Evolutionary conservation across 2,113 vertebrate species (phyloP).

Genomic region (Argyrosomus japonicus): DNA sequence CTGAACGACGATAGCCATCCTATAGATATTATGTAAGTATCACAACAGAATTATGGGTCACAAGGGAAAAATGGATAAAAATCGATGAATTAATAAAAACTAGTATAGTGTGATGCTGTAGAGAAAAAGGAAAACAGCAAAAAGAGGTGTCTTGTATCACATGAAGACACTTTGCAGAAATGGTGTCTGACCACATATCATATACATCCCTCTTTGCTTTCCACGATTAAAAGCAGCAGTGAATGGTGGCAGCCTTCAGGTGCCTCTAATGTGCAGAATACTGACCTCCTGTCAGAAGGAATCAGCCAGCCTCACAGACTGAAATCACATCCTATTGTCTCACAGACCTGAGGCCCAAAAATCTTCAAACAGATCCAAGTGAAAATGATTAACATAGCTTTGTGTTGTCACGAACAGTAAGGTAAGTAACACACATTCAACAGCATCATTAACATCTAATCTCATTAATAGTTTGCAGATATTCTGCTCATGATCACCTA

Average conservation of each 20-base stretch:
- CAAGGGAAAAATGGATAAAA: background rate
- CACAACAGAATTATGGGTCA: background rate
- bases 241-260: background rate
- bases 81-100: no score
- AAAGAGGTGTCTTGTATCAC: background rate
- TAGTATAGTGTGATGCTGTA: no score
- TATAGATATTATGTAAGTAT: background rate
- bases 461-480: background rate
- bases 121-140: background rate
- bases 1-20: background rate
- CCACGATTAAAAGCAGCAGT: slow-evolving; percentile 15
- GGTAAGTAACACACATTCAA: background rate
- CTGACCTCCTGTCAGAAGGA: slow-evolving; percentile 14
- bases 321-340: slow-evolving; percentile 9
- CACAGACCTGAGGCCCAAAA: background rate
- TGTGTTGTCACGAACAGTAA: background rate
- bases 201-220: background rate
- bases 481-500: background rate
- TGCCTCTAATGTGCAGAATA: slow-evolving; percentile 6
- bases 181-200: background rate
- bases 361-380: background rate
- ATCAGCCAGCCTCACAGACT: slow-evolving; percentile 30
- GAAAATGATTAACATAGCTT: background rate
- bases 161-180: background rate
- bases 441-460: background rate